Percentiles rank a stretch among this genome's conserved stretches.
These are phyloP conservation scores for Agrotis puta DNA, from an alignment of 2,888 invertebrate species.

Conservation along the genomic window DNA sequence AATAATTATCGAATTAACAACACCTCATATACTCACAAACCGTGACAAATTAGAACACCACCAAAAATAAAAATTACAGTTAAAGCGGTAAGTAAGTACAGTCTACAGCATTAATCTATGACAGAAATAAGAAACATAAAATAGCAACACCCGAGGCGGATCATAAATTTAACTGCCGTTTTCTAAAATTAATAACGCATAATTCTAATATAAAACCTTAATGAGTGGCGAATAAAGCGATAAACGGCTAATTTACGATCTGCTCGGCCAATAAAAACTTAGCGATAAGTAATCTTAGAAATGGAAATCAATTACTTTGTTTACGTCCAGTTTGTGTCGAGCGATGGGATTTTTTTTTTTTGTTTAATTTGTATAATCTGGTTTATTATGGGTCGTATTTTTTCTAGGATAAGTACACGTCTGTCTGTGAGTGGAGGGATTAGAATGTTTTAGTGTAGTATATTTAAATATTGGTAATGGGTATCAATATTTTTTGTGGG, in stretches of 20 bases:
- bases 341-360: conserved; percentile 59
- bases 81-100: conserved; percentile 33
- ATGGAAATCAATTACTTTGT: conserved; percentile 82
- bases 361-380: conserved; percentile 56
- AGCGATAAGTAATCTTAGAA: conserved; percentile 75
- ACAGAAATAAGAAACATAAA: conserved; percentile 70
- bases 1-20: neutral
- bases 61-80: neutral
- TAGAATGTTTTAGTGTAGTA: conserved; percentile 6
- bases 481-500: neutral
- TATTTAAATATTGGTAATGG: neutral
- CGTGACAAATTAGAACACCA: neutral
- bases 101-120: conserved; percentile 67
- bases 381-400: conserved; percentile 64
- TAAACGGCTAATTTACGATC: conserved; percentile 84
- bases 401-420: conserved; percentile 56
- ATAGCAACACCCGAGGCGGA: conserved; percentile 71
- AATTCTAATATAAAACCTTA: conserved; percentile 87
- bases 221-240: conserved; percentile 88
- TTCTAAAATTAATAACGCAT: conserved; percentile 89
- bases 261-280: conserved; percentile 77
- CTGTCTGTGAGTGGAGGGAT: conserved; percentile 18
- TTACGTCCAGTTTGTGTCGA: conserved; percentile 70
- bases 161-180: conserved; percentile 83
- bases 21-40: neutral